Evolutionary conservation across 2,888 invertebrate genomes (phyloP).

Genomic region (Agrilus mali): DNA sequence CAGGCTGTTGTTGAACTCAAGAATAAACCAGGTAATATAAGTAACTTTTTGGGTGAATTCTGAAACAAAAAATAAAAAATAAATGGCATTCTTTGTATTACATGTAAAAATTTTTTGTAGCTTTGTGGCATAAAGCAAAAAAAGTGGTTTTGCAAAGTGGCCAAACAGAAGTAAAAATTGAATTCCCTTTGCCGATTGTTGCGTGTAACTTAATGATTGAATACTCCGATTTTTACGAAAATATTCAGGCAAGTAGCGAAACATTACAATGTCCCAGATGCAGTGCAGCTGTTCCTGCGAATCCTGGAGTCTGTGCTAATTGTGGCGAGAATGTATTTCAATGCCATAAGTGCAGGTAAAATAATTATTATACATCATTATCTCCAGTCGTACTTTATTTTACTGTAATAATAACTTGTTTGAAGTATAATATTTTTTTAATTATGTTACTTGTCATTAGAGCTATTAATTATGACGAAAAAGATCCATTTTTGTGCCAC

Average conservation of each 20-base stretch:
- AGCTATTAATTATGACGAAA: slow-evolving; percentile 97
- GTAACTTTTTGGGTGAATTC: background rate
- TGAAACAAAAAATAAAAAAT: no score
- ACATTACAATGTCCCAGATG: slow-evolving; percentile 93
- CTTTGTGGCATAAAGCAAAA: slow-evolving; percentile 95
- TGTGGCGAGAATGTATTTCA: slow-evolving; percentile 99
- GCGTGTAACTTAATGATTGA: slow-evolving; percentile 98
- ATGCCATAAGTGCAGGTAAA: slow-evolving; percentile 89
- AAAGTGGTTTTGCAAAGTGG: slow-evolving; percentile 80
- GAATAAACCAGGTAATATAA: slow-evolving; percentile 61
- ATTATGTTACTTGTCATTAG: slow-evolving; percentile 33
- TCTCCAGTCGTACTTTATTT: background rate
- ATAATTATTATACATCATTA: slow-evolving; percentile 6
- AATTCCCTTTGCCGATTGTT: slow-evolving; percentile 92
- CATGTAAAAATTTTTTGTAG: slow-evolving; percentile 24
- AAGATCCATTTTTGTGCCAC: slow-evolving; percentile 97
- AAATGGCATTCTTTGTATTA: background rate
- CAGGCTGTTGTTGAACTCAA: slow-evolving; percentile 96
- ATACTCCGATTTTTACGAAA: slow-evolving; percentile 95
- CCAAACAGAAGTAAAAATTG: slow-evolving; percentile 92
- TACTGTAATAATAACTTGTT: background rate
- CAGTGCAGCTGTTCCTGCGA: slow-evolving; percentile 91
- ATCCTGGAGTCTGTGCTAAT: slow-evolving; percentile 93
- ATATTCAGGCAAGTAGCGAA: slow-evolving; percentile 84
- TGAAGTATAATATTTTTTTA: background rate